phyloP scores from a whole-genome alignment of 2,113 vertebrate species.

The Halcyon senegalensis region DNA sequence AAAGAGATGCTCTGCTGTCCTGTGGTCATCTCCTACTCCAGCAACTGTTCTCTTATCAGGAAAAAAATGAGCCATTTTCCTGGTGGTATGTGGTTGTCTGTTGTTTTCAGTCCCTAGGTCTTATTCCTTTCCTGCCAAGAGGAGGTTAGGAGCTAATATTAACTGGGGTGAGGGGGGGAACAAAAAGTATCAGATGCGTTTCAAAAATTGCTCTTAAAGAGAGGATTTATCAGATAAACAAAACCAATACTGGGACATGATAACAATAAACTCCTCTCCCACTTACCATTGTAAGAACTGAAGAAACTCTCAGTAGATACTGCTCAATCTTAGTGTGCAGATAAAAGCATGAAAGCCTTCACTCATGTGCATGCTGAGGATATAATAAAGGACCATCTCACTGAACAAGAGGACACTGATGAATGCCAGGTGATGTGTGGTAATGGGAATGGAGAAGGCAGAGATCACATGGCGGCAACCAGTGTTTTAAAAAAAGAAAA shows the following conservation, averaged over 20 bases:
- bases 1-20: slow-evolving; percentile 5
- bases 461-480: background rate
- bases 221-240: background rate
- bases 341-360: background rate
- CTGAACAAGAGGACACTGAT: background rate
- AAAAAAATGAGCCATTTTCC: slow-evolving; percentile 26
- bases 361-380: background rate
- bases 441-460: background rate
- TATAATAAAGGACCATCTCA: background rate
- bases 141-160: slow-evolving; percentile 19
- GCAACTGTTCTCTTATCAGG: slow-evolving; percentile 51
- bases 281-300: background rate
- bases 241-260: background rate
- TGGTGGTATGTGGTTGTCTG: slow-evolving; percentile 26
- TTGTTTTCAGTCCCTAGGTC: slow-evolving; percentile 32
- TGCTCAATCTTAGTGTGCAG: background rate
- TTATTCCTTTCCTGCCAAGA: slow-evolving; percentile 54
- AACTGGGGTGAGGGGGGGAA: background rate
- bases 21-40: slow-evolving; percentile 43
- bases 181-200: slow-evolving; percentile 15
- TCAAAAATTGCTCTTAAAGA: background rate
- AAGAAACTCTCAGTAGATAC: background rate
- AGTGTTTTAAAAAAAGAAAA: background rate
- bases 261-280: background rate
- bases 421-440: background rate